Base-by-base conservation (phyloP, 1,140 invertebrate genomes). In the Brachionus plicatilis region DNA sequence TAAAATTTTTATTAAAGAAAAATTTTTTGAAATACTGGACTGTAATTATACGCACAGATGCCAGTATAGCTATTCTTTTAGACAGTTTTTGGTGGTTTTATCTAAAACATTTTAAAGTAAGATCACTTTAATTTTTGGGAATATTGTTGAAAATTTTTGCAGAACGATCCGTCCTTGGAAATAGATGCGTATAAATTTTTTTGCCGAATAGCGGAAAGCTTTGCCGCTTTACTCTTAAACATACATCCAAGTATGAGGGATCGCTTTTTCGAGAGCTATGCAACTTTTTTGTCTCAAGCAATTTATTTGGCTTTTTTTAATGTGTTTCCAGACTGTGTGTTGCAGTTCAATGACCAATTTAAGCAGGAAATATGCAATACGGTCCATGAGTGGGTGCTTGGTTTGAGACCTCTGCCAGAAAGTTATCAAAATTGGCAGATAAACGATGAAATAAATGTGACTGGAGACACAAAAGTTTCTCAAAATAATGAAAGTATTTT, bases 41-140 rank as follows among this genome's bases (percentile, higher is more conserved):
- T 9, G 20, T 20, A 1, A 82, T 82, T 8, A 68, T 82, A 27
- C 20, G 79, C 29, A 82, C 37, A n/a, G 79, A 82, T 20, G 79
- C 79, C 1, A 68, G 53, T 24, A 45, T 43, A 27, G 79, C 79
- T 14, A 82, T 82, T 29, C 29, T 82, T 7, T 27, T 82, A 9
- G 79, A 82, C 27, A 65, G 53, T 17, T 82, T 82, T 82, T 82
- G 79, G 79, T 82, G 79, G 79, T 82, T 82, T 68, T 82, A 65
- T 47, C 24, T 82, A 20, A 68, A 41, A 60, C 6, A 65, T 60
- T 82, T 82, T 65, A 60, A 68, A 41, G 79, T 82, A 65, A 29
- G 9, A 41, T 72, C 4, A 33, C 29, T 33, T 45, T 24, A 24
- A 72, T 17, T 43, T 43, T 17, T 72, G 43, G 14, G 14, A 14